These are phyloP conservation scores for Psephotus haematonotus DNA, from an alignment of 2,113 vertebrate species.

Conservation along the genomic window DNA sequence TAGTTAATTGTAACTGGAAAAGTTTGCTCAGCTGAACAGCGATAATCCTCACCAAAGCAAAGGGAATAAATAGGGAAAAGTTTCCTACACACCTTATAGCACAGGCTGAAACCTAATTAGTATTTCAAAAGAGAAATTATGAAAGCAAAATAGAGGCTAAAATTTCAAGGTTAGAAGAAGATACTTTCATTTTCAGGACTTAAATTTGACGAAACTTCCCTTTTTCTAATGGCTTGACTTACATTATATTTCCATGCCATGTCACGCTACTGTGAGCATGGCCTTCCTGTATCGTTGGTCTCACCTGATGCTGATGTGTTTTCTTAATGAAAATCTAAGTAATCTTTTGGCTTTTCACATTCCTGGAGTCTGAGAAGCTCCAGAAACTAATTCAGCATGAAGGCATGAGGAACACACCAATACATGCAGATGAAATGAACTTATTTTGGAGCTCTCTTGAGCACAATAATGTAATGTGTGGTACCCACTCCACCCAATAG, in stretches of 20 bases:
- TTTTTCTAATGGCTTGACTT: background rate
- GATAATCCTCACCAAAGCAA: background rate
- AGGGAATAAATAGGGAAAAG: background rate
- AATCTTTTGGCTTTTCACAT: background rate
- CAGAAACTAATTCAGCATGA: background rate
- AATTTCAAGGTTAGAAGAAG: background rate
- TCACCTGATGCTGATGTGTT: background rate
- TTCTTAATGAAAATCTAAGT: background rate
- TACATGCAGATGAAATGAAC: fast-evolving
- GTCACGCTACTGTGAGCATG: background rate
- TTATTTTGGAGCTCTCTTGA: background rate
- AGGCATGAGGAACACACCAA: background rate
- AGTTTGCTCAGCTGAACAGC: background rate
- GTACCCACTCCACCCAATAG: background rate
- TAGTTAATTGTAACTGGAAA: background rate
- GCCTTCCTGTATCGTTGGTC: background rate
- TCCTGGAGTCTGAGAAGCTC: background rate
- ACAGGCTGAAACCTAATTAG: background rate
- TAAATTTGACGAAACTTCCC: background rate
- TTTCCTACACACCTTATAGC: background rate
- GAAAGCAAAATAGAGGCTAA: background rate
- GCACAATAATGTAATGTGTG: background rate
- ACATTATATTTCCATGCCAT: background rate
- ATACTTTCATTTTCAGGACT: background rate
- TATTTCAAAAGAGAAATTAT: background rate